phyloP scores from a whole-genome alignment of 2,797 vertebrate species.

The Manis crassicaudata region DNA sequence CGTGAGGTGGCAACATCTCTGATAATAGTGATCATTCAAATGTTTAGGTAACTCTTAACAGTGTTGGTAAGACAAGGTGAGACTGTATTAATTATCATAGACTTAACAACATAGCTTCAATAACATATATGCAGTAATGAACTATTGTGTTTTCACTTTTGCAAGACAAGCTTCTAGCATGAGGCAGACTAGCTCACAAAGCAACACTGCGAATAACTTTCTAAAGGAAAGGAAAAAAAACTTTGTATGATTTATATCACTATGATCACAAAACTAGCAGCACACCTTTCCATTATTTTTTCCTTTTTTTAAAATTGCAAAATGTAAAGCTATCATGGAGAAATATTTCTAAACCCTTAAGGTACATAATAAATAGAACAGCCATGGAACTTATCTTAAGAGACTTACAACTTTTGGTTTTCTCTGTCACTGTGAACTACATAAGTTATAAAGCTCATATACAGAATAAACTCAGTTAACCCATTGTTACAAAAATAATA shows the following conservation, averaged over 20 bases:
- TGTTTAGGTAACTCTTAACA: neutral
- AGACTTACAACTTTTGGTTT: neutral
- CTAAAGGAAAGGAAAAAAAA: neutral
- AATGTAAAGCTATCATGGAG: neutral
- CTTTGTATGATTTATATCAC: neutral
- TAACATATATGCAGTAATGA: neutral
- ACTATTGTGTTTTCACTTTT: neutral
- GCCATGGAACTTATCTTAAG: neutral
- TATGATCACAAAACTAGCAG: neutral
- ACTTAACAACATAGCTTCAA: neutral
- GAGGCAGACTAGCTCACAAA: neutral
- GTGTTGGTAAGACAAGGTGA: neutral
- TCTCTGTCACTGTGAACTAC: neutral
- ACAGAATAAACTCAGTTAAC: neutral
- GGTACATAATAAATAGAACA: constrained; percentile 17
- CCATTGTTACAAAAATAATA: neutral
- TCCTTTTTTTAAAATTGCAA: neutral
- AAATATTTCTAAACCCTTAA: constrained; percentile 47
- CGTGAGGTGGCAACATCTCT: neutral
- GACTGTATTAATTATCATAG: neutral
- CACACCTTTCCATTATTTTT: neutral
- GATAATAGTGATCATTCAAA: neutral
- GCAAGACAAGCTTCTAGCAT: neutral
- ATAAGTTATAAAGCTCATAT: neutral
- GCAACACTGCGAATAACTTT: neutral